phyloP scores from a whole-genome alignment of 53 echinoderm and acorn worm species.

The Holothuria scabra region DNA sequence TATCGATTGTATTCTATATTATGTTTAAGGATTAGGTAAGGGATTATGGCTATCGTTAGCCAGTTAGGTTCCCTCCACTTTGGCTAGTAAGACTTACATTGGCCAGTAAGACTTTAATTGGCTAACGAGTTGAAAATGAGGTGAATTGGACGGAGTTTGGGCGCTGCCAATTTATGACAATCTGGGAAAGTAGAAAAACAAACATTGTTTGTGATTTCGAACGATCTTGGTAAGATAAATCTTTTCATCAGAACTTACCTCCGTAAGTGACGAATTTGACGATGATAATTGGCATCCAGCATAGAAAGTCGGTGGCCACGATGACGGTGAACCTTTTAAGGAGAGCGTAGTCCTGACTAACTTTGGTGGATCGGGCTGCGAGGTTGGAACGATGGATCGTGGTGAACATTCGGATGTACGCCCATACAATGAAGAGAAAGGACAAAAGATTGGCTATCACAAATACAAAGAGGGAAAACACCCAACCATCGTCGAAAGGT shows the following conservation, averaged over 20 bases:
- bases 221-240: no score
- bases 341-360: constrained; percentile 91
- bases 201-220: no score
- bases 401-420: constrained; percentile 91
- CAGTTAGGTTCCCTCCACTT: no score
- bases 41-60: no score
- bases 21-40: no score
- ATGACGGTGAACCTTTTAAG: constrained; percentile 90
- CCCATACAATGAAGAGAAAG: constrained; percentile 89
- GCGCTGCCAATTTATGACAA: no score
- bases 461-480: constrained; percentile 91
- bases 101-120: no score
- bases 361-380: constrained; percentile 85
- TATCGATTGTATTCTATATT: no score
- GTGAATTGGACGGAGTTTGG: no score
- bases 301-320: constrained; percentile 92
- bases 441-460: constrained; percentile 87
- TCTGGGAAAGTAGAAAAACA: no score
- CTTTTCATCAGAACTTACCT: constrained; percentile 58
- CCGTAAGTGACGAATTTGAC: constrained; percentile 88
- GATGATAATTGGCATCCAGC: constrained; percentile 98
- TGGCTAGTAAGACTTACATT: no score
- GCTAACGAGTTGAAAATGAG: no score
- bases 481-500: constrained; percentile 92
- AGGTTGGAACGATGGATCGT: constrained; percentile 82